Base-by-base conservation (phyloP, 2,113 vertebrate species). In the Epinephelus lanceolatus region DNA sequence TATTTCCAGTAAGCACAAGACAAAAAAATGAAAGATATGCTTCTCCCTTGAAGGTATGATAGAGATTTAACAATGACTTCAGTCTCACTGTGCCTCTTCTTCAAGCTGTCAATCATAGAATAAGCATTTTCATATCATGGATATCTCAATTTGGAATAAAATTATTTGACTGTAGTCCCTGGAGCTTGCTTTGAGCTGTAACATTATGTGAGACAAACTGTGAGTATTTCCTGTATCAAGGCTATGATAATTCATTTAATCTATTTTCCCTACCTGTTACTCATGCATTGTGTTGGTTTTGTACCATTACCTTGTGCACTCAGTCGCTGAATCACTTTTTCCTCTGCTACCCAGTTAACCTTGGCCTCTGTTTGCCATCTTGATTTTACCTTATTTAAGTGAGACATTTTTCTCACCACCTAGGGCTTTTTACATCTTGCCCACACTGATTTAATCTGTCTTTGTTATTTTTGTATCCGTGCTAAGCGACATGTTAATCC, bases 131-230 rank as follows among this genome's bases (percentile, higher is more conserved):
- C 14, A 25, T 53, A 33, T 17, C 17, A 21, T 15, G 17, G 27
- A 55, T 53, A 53, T 62, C 56, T 79, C n/a, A 66, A n/a, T 53
- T 67, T 66, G 21, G 14, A 71, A 57, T 27, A 42, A 5, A n/a
- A 33, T 53, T 13, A 11, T 56, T 27, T 76, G 49, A 76, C 30
- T 40, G 2, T 21, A 12, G 42, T 80, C 68, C 66, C 47, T 19
- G 47, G 61, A 56, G 62, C 49, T 63, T 53, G 62, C 23, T 57
- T 51, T 69, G 63, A 74, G 57, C 25, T 21, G 15, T 15, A 19
- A 42, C 19, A 70, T 14, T 13, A 9, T 71, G 27, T 45, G 30
- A 67, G 55, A 57, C 2, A 63, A 63, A 49, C 30, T 5, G 37
- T 11, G 6, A 42, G 27, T 60, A 42, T 74, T 60, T 75, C 37